These are phyloP conservation scores for Paramormyrops kingsleyae DNA, from an alignment of 2,113 vertebrate species.

Conservation along the genomic window DNA sequence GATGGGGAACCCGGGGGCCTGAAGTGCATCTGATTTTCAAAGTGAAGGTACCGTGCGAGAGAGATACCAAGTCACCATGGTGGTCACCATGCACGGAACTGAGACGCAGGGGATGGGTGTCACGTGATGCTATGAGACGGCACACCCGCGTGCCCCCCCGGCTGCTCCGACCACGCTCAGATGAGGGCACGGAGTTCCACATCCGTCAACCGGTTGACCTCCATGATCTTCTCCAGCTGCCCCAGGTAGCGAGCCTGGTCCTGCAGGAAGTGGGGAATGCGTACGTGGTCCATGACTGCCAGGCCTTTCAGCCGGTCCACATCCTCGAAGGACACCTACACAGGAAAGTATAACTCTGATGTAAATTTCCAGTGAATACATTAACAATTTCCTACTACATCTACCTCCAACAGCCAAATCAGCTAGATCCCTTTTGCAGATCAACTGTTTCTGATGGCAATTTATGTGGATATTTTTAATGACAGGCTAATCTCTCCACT, in stretches of 20 bases:
- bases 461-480: background rate
- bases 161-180: constrained; percentile 30
- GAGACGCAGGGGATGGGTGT: background rate
- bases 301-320: constrained; percentile 73
- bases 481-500: background rate
- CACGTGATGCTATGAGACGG: background rate
- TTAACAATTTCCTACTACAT: background rate
- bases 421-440: background rate
- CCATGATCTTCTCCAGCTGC: constrained; percentile 86
- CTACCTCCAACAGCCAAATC: background rate
- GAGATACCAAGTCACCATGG: background rate
- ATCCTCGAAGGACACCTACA: constrained; percentile 84
- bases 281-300: constrained; percentile 70
- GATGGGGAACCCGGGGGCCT: background rate
- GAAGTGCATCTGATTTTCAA: background rate
- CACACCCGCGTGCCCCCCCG: background rate
- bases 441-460: background rate
- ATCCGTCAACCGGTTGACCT: constrained; percentile 78
- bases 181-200: constrained; percentile 70
- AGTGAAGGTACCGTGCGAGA: background rate
- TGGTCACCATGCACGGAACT: background rate
- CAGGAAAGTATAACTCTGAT: background rate
- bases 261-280: constrained; percentile 85
- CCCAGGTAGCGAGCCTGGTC: constrained; percentile 71
- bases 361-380: background rate